Conservation (phyloP, 2,888 invertebrate species). For the Patella ulyssiponensis region DNA sequence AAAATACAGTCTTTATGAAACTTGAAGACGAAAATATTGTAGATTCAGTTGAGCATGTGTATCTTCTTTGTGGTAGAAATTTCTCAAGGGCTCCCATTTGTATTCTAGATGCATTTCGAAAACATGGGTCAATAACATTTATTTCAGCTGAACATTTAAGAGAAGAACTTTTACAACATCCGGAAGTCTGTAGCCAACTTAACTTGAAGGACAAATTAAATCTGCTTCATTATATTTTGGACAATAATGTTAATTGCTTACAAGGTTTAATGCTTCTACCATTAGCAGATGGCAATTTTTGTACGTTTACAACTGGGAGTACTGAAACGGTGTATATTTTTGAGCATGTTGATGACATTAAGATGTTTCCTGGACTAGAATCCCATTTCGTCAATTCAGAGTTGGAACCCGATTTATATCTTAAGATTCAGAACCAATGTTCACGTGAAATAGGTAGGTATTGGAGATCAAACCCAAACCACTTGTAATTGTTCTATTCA, state of each 20-base stretch:
- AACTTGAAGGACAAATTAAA: neutral
- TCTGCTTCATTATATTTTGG: slow-evolving; percentile 18
- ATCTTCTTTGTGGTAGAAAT: slow-evolving; percentile 2
- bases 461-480: too few relatives aligned
- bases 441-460: too few relatives aligned
- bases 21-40: neutral
- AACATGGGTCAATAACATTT: neutral
- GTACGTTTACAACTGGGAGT: neutral
- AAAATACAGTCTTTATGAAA: neutral
- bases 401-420: too few relatives aligned
- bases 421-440: too few relatives aligned
- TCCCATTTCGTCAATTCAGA: too few relatives aligned
- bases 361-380: slow-evolving; percentile 21
- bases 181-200: neutral
- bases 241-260: neutral
- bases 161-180: neutral
- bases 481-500: too few relatives aligned
- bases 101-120: neutral
- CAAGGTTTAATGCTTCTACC: slow-evolving; percentile 12
- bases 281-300: slow-evolving; percentile 21
- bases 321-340: slow-evolving; percentile 10
- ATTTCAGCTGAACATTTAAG: neutral
- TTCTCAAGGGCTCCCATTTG: neutral
- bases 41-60: neutral
- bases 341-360: neutral